Evolutionary conservation across 1,140 invertebrate species (phyloP), one percentile per base, ranked within the genome.

Genomic region (Marisa cornuarietis): DNA sequence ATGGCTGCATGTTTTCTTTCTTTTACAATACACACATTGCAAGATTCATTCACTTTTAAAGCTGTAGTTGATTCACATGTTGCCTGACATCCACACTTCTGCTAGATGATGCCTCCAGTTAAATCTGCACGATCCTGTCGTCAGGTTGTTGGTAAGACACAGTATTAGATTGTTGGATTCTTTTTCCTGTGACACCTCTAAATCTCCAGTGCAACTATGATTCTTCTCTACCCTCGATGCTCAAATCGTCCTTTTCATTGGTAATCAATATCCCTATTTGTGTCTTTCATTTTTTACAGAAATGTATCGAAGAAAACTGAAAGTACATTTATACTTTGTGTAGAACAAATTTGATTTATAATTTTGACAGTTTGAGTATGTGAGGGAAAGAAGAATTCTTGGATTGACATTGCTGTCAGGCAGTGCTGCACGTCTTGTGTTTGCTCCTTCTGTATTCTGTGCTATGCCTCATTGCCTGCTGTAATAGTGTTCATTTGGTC

Each of bases 131-230:
- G 73, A 54, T 76, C 73, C 66, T 16, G 75, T 71, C 74, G 79
- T 7, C 79, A 80, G 66, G 73, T 80, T 71, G 62, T 80, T 49
- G 79, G 79, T 80, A 80, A 80, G 79, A 13, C 52, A n/a, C 52
- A n/a, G 31, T 42, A 5, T 20, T 71, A 26, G 31, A 71, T n/a
- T 26, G 51, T 71, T 71, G 31, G 51, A 20, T 51, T 31, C 20
- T 71, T 42, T 26, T 42, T 71, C 26, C 31, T 71, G 20, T 71
- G 20, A 51, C 20, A 20, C 31, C 20, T n/a, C 18, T 22, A 5
- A 69, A 9, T 31, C 31, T 26, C 31, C 69, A 49, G 18, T 49
- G 31, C 31, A 42, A 6, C 31, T 4, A 42, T 42, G n/a, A n/a
- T 20, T 49, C 31, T 42, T 20, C 69, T 49, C 10, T 22, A 42